These are phyloP conservation scores for Epicauta chinensis DNA, from an alignment of 1,140 invertebrate genomes.

Conservation along the genomic window DNA sequence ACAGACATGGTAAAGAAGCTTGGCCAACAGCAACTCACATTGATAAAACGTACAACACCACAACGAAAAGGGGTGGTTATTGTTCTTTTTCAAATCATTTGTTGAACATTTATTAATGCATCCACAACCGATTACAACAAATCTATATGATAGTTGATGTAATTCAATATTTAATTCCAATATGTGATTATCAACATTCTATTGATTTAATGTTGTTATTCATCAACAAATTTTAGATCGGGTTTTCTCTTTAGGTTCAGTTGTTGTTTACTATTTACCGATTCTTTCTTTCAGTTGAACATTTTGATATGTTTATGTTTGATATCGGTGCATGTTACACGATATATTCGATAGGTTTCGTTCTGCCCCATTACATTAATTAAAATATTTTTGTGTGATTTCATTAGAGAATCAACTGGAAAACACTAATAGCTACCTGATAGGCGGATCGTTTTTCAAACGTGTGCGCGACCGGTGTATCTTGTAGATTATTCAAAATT, in stretches of 20 bases:
- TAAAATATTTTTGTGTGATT: not conserved
- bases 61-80: too few relatives aligned
- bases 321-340: not conserved
- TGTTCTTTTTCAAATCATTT: too few relatives aligned
- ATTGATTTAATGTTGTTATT: constrained; percentile 1
- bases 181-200: not conserved
- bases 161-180: not conserved
- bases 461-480: not conserved
- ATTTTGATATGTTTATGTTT: too few relatives aligned
- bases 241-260: too few relatives aligned
- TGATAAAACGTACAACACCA: too few relatives aligned
- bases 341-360: constrained; percentile 9
- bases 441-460: constrained; percentile 6
- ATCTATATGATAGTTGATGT: not conserved
- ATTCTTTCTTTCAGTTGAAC: too few relatives aligned
- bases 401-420: not conserved
- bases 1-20: too few relatives aligned
- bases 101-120: too few relatives aligned
- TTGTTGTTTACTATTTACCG: too few relatives aligned
- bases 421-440: constrained; percentile 5
- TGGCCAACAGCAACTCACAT: too few relatives aligned
- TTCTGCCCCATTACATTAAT: constrained; percentile 10
- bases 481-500: constrained; percentile 4
- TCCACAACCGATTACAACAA: too few relatives aligned
- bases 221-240: too few relatives aligned